These are phyloP conservation scores for Mesoligia furuncula DNA, from an alignment of 2,888 invertebrate species.

Conservation along the genomic window DNA sequence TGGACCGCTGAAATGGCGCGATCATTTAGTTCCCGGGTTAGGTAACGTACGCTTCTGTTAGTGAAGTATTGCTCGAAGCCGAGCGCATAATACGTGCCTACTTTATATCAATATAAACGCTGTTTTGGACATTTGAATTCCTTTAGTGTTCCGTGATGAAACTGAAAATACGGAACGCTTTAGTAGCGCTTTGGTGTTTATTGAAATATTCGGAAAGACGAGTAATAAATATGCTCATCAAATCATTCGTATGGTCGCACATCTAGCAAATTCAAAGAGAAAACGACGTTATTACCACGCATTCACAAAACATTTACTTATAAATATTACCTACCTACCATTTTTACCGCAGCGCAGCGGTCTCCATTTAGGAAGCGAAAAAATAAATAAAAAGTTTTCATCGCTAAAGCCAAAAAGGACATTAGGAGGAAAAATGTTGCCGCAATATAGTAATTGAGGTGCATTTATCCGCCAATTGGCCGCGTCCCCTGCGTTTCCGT, in stretches of 20 bases:
- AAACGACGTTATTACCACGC: slow-evolving; percentile 16
- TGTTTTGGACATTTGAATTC: slow-evolving; percentile 55
- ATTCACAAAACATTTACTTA: slow-evolving; percentile 31
- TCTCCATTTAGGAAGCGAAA: slow-evolving; percentile 58
- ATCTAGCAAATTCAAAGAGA: slow-evolving; percentile 23
- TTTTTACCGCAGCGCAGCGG: slow-evolving; percentile 46
- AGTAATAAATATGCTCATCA: slow-evolving; percentile 11
- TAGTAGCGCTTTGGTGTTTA: slow-evolving; percentile 11
- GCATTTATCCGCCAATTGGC: slow-evolving; percentile 88
- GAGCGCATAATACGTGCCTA: slow-evolving; percentile 61
- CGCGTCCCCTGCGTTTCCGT: slow-evolving; percentile 87
- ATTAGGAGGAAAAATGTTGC: slow-evolving; percentile 85
- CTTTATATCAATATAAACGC: slow-evolving; percentile 63
- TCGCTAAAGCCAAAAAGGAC: slow-evolving; percentile 74
- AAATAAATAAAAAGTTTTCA: slow-evolving; percentile 71
- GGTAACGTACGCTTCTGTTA: slow-evolving; percentile 60
- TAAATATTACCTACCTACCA: slow-evolving; percentile 36
- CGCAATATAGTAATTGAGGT: slow-evolving; percentile 88
- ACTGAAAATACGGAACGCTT: slow-evolving; percentile 16
- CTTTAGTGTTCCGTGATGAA: slow-evolving; percentile 29
- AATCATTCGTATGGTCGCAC: slow-evolving; percentile 25
- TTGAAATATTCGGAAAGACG: slow-evolving; percentile 29
- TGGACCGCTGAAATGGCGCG: slow-evolving; percentile 69
- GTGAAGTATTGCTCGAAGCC: slow-evolving; percentile 61
- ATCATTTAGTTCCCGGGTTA: slow-evolving; percentile 68